Evolutionary conservation across 2,797 vertebrate genomes (phyloP), one percentile per base, ranked within the genome.

Genomic region (Coilia nasus): DNA sequence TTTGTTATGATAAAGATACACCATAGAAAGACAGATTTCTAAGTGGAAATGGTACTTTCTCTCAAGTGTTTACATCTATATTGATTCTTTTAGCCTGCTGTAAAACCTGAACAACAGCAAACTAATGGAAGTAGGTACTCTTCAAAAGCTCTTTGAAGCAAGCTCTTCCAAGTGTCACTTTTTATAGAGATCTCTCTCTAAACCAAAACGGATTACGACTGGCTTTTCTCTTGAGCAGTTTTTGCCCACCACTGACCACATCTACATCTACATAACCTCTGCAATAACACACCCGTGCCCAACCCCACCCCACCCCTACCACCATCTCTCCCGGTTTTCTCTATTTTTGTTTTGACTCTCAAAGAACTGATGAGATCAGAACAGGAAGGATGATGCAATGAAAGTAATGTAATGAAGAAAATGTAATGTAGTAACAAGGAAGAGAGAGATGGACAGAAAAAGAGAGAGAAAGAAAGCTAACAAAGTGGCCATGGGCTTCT

Each of bases 221-320:
- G 31, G 9, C 31, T 21, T 9, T 78, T 44, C 71, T 31, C 71
- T 44, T 21, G 71, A 78, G 71, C 17, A 0, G 35, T 19, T 78
- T 75, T 75, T 44, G 35, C 71, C 44, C 71, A 21, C 14, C 14
- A 78, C 71, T 78, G 71, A 31, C 71, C 71, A 78, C 44, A 78
- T 75, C 67, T 35, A 41, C 14, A 75, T 44, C 71, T 78, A 0
- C 60, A 62, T n/a, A 54, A 54, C 50, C 50, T 54, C 50, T 54
- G 46, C 3, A 47, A 10, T 47, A 47, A 47, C 46, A 4, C 10
- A 3, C 46, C 46, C 10, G 4, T 47, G 3, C 46, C 3, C 10
- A 54, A 54, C 50, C 31, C 2, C 17, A 35, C 12, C 17, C 14
- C 31, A 28, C 28, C 28, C 15, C 28, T 47, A 47, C 10, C 25